These are phyloP conservation scores for Sturnira hondurensis DNA, from an alignment of 2,113 vertebrate species.

Conservation along the genomic window DNA sequence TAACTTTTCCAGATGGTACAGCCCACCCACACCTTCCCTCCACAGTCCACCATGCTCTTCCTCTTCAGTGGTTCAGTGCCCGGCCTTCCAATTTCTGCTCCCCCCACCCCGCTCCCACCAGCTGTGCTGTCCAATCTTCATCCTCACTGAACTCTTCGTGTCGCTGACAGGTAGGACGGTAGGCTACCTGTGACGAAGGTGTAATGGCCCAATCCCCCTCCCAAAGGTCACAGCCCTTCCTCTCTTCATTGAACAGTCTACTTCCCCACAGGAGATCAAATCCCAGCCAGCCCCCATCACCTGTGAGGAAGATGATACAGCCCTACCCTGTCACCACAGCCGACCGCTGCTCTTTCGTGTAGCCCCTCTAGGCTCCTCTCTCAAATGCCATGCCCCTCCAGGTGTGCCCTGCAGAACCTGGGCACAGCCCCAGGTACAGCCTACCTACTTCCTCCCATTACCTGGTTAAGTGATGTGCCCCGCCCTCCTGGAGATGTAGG, in stretches of 20 bases:
- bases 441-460: background rate
- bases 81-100: rapidly evolving
- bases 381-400: background rate
- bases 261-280: background rate
- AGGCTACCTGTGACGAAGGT: background rate
- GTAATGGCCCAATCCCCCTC: background rate
- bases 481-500: background rate
- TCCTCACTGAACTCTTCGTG: background rate
- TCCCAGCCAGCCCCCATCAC: background rate
- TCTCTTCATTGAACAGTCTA: background rate
- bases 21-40: background rate
- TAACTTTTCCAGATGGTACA: background rate
- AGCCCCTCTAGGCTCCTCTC: background rate
- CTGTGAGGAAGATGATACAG: background rate
- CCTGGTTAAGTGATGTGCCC: background rate
- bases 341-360: too few relatives aligned
- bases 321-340: background rate
- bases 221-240: background rate
- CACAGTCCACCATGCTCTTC: background rate
- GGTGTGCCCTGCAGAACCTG: background rate
- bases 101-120: too few relatives aligned
- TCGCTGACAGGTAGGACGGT: background rate
- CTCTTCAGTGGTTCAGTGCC: background rate
- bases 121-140: background rate
- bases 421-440: rapidly evolving